A percentile compares a stretch with the other conserved stretches of the same genome.
Evolutionary conservation across 1,140 invertebrate genomes (phyloP).

Genomic region (Lycorma delicatula): DNA sequence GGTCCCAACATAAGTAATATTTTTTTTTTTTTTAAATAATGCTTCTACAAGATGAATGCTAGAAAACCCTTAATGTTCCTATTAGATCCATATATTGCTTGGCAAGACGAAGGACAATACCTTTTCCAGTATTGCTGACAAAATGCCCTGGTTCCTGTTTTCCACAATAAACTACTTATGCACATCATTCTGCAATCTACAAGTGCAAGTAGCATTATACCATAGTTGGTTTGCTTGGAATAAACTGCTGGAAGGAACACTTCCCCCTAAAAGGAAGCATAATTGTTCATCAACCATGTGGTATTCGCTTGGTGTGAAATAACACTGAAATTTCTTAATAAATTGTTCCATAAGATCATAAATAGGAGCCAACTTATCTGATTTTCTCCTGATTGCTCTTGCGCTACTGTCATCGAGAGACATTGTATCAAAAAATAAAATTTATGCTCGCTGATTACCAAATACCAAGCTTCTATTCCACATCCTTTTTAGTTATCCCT

Average conservation of each 20-base stretch:
- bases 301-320: slow-evolving; percentile 29
- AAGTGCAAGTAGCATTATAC: slow-evolving; percentile 28
- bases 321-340: slow-evolving; percentile 21
- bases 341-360: slow-evolving; percentile 31
- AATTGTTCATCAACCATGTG: slow-evolving; percentile 38
- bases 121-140: slow-evolving; percentile 27
- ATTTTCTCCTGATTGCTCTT: slow-evolving; percentile 27
- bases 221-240: slow-evolving; percentile 31
- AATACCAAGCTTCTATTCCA: slow-evolving; percentile 31
- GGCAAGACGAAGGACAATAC: slow-evolving; percentile 22
- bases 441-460: slow-evolving; percentile 31
- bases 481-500: slow-evolving; percentile 29
- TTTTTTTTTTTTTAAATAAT: slow-evolving; percentile 27
- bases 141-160: slow-evolving; percentile 30
- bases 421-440: slow-evolving; percentile 33
- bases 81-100: slow-evolving; percentile 19
- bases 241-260: slow-evolving; percentile 31
- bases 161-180: slow-evolving; percentile 32
- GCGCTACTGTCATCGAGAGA: slow-evolving; percentile 31
- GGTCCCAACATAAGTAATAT: slow-evolving; percentile 33
- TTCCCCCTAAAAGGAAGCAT: slow-evolving; percentile 33
- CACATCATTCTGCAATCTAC: slow-evolving; percentile 32
- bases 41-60: slow-evolving; percentile 24
- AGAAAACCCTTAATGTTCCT: slow-evolving; percentile 27
- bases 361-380: slow-evolving; percentile 34